phyloP scores from a whole-genome alignment of 2,888 invertebrate species.

The Sphaerophoria rueppellii region DNA sequence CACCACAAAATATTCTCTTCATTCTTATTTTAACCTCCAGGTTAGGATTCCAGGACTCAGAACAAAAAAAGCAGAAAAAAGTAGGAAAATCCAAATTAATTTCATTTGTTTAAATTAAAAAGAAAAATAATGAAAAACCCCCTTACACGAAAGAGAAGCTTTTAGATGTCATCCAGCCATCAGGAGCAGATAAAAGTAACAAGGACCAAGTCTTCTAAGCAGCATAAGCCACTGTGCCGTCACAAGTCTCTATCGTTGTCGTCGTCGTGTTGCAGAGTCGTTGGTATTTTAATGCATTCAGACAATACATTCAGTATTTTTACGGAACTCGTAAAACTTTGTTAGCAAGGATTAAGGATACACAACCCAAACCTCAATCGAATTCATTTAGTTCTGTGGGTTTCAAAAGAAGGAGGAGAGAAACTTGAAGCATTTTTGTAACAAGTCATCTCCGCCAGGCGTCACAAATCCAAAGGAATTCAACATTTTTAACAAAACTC shows the following conservation, averaged over 20 bases:
- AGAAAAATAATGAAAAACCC: conserved; percentile 52
- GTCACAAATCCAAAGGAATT: conserved; percentile 61
- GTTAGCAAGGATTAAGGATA: conserved; percentile 53
- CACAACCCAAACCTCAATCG: background rate
- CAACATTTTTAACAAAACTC: conserved; percentile 38
- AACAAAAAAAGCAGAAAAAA: conserved; percentile 1
- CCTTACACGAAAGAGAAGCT: conserved; percentile 47
- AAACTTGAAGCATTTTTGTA: conserved; percentile 7
- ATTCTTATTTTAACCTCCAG: conserved; percentile 4
- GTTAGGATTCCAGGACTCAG: too few species aligned
- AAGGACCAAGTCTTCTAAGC: conserved; percentile 9
- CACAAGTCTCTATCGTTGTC: conserved; percentile 5
- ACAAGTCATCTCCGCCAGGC: conserved; percentile 57
- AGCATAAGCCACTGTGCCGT: conserved; percentile 29
- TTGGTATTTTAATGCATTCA: background rate
- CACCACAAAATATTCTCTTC: conserved; percentile 30
- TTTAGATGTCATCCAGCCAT: conserved; percentile 62
- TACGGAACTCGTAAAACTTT: conserved; percentile 69
- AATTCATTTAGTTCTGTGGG: background rate
- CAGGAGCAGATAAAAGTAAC: conserved; percentile 49
- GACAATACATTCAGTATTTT: conserved; percentile 42
- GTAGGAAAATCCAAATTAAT: conserved; percentile 69
- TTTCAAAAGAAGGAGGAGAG: too few species aligned
- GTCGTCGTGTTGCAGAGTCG: background rate
- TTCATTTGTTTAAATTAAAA: conserved; percentile 67